These are phyloP conservation scores for Blomia tropicalis DNA, from an alignment of 2,888 invertebrate species.

Conservation along the genomic window DNA sequence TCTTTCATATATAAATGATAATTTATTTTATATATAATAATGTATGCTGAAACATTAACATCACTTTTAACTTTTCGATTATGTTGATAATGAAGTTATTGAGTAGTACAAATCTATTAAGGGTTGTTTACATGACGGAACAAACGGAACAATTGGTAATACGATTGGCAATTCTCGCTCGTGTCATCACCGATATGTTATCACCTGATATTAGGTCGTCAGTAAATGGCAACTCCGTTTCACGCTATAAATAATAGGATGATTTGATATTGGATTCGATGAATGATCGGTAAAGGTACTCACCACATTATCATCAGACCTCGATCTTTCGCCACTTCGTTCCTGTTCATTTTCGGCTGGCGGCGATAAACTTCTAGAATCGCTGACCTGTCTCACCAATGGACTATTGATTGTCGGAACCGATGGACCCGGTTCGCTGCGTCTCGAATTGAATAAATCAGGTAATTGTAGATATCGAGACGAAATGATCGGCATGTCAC, in stretches of 20 bases:
- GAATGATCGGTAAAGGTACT: too few species aligned
- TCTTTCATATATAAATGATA: too few species aligned
- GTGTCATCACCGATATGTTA: conserved; percentile 18
- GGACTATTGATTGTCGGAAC: background rate
- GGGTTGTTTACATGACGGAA: conserved; percentile 3
- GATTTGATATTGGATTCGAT: too few species aligned
- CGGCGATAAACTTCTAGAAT: background rate
- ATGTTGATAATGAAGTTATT: too few species aligned
- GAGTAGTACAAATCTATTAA: too few species aligned
- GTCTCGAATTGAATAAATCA: background rate
- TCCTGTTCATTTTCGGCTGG: conserved; percentile 2
- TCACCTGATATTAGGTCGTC: conserved; percentile 19
- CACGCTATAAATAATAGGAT: background rate
- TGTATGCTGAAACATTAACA: too few species aligned
- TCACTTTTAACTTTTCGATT: too few species aligned
- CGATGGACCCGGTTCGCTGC: background rate
- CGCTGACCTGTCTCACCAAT: background rate
- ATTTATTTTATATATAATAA: too few species aligned
- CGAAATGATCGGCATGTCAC: conserved; percentile 23
- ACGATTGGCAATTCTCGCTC: conserved; percentile 14
- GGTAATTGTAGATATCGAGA: conserved; percentile 19
- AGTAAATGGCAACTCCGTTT: conserved; percentile 13
- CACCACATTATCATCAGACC: conserved; percentile 4
- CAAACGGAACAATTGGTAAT: conserved; percentile 22
- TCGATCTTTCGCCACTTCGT: background rate